These are phyloP conservation scores for Drosophila sechellia DNA, from an alignment of 1,140 invertebrate species.

Conservation along the genomic window DNA sequence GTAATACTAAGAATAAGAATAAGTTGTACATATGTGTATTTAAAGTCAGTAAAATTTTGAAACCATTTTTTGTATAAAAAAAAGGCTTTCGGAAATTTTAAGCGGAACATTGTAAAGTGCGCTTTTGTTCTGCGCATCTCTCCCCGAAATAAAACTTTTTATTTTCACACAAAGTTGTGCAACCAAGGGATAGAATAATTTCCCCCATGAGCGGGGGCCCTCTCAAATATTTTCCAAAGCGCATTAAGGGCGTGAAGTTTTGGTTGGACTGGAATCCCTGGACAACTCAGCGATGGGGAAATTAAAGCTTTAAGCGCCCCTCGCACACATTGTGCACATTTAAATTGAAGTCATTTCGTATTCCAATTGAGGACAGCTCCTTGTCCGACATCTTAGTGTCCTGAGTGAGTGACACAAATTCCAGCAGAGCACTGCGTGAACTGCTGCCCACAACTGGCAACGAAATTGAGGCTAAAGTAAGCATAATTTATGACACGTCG, in stretches of 20 bases:
- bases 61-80: no score
- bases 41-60: no score
- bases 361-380: constrained; percentile 41
- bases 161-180: constrained; percentile 53
- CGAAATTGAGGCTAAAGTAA: constrained; percentile 76
- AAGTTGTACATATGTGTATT: no score
- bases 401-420: constrained; percentile 66
- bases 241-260: constrained; percentile 60
- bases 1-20: no score
- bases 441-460: constrained; percentile 46
- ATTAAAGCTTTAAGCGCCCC: constrained; percentile 25
- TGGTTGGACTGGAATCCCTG: constrained; percentile 1
- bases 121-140: not conserved
- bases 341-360: constrained; percentile 63
- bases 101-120: constrained; percentile 3
- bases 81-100: not conserved
- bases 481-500: constrained; percentile 80
- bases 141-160: constrained; percentile 13
- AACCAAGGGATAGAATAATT: constrained; percentile 19
- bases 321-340: constrained; percentile 10
- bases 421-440: constrained; percentile 33
- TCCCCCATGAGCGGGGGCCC: constrained; percentile 23
- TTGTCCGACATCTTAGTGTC: constrained; percentile 43
- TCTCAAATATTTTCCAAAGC: constrained; percentile 21
- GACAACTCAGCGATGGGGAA: constrained; percentile 1